A percentile compares a stretch with the other conserved stretches of the same genome.
Conservation (phyloP, 2,797 vertebrate genomes). For the Ciconia nigra region DNA sequence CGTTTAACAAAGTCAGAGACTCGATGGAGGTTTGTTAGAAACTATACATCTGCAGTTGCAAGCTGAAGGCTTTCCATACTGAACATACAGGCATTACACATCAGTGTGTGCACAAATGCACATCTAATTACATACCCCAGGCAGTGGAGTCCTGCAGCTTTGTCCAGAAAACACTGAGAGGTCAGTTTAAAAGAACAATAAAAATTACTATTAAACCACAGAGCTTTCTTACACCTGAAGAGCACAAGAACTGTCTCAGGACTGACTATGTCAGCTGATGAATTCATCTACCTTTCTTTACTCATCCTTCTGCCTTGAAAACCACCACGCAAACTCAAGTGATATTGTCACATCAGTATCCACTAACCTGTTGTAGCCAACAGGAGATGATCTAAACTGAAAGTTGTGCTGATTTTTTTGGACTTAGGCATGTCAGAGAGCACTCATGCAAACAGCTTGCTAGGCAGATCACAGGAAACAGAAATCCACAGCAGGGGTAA, state of each 20-base stretch:
- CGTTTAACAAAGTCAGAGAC: background rate
- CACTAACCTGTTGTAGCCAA: background rate
- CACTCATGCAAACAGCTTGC: rapidly evolving
- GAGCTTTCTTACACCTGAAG: background rate
- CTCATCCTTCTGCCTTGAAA: background rate
- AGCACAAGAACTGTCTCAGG: background rate
- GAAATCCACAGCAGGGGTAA: background rate
- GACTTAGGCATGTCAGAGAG: background rate
- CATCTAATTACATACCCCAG: background rate
- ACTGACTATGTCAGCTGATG: background rate
- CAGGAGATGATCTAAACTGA: background rate
- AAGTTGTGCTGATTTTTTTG: background rate
- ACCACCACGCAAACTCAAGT: background rate
- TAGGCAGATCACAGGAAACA: background rate
- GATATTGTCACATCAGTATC: background rate
- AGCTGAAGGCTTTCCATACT: background rate
- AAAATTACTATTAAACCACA: background rate
- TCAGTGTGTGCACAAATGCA: background rate
- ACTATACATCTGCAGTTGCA: background rate
- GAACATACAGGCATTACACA: background rate
- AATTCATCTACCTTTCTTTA: background rate
- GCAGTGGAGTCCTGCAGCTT: background rate
- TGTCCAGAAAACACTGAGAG: background rate
- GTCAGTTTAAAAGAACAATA: background rate
- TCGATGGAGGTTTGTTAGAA: background rate